A percentile compares a stretch with the other conserved stretches of the same genome.
These are phyloP conservation scores for Crocidura indochinensis DNA, from an alignment of 2,797 vertebrate genomes.

Conservation along the genomic window DNA sequence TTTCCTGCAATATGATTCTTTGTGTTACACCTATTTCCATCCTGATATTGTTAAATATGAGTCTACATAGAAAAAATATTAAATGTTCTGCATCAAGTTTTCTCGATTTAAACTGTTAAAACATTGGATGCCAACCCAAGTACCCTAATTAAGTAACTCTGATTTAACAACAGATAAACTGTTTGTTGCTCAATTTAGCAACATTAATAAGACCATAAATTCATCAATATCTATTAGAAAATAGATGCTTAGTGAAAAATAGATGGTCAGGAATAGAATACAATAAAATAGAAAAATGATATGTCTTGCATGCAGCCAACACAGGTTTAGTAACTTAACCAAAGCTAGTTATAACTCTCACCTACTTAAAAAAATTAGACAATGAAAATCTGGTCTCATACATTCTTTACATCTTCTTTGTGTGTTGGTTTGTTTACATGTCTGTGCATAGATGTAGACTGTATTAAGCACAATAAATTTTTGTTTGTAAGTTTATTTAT, in stretches of 20 bases:
- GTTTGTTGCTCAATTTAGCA: background rate
- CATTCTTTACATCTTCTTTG: background rate
- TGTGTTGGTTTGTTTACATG: background rate
- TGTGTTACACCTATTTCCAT: conserved; percentile 11
- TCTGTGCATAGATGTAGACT: too few relatives aligned
- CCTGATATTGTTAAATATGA: background rate
- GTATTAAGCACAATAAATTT: too few relatives aligned
- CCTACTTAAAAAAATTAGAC: too few relatives aligned
- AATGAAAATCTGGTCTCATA: background rate
- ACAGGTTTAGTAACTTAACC: too few relatives aligned
- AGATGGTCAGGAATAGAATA: background rate
- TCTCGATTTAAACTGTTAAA: background rate
- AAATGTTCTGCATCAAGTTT: background rate
- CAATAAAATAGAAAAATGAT: background rate
- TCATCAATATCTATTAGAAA: background rate
- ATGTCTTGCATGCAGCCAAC: too few relatives aligned
- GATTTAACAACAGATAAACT: background rate
- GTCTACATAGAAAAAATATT: background rate
- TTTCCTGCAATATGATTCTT: background rate
- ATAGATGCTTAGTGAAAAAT: too few relatives aligned
- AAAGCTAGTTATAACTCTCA: too few relatives aligned
- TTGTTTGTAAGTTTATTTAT: too few relatives aligned
- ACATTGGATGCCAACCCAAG: background rate
- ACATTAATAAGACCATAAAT: background rate
- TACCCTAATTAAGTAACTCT: background rate